These are phyloP conservation scores for Eulemur macaco DNA, from an alignment of 2,113 vertebrate genomes.

Conservation along the genomic window DNA sequence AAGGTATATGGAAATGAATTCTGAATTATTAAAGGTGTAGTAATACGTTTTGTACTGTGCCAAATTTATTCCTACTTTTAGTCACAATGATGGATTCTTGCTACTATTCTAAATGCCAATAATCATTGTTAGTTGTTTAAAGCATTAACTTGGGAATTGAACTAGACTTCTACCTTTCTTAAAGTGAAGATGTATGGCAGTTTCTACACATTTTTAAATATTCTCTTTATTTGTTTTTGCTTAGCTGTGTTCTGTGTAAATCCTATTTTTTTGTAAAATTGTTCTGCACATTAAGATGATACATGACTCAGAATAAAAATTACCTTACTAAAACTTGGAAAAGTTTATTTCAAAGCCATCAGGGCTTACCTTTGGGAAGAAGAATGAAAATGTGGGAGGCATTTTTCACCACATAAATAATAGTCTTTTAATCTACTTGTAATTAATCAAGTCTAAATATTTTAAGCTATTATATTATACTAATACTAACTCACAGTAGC, in stretches of 20 bases:
- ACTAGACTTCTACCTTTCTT: not conserved
- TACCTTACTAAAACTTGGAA: not conserved
- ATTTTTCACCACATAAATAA: not conserved
- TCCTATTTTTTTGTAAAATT: slow-evolving; percentile 35
- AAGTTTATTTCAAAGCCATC: not conserved
- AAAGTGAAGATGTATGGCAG: slow-evolving; percentile 5
- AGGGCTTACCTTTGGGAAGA: not conserved
- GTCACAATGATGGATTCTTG: slow-evolving; percentile 47
- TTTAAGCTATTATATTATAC: not conserved
- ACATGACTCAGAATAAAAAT: slow-evolving; percentile 8
- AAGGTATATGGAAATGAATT: slow-evolving; percentile 47
- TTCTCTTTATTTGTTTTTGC: not conserved
- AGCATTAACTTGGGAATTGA: slow-evolving; percentile 32
- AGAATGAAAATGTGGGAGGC: not conserved
- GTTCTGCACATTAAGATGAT: not conserved
- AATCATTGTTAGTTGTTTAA: slow-evolving; percentile 42
- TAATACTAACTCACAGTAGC: not conserved
- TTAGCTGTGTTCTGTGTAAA: not conserved
- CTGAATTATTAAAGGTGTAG: slow-evolving; percentile 67
- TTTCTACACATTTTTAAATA: slow-evolving; percentile 11
- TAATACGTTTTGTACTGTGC: slow-evolving; percentile 61
- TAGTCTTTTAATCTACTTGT: not conserved
- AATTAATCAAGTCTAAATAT: not conserved
- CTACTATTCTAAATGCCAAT: slow-evolving; percentile 31
- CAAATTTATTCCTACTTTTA: slow-evolving; percentile 43